These are phyloP conservation scores for Drosophila prosaltans DNA, from an alignment of 1,140 invertebrate species.

Conservation along the genomic window DNA sequence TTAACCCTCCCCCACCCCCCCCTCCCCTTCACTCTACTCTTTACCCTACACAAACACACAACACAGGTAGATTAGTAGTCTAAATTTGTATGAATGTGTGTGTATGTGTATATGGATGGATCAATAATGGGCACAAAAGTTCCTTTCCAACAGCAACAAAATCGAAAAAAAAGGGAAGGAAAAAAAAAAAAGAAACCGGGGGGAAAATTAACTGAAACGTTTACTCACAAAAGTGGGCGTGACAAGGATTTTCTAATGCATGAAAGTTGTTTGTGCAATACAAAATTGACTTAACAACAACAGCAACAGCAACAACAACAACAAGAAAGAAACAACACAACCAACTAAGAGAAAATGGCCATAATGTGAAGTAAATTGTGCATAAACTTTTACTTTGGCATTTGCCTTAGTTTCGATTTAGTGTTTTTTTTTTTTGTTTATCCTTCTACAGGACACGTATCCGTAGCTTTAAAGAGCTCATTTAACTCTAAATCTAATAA, in stretches of 20 bases:
- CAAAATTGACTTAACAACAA: slow-evolving; percentile 13
- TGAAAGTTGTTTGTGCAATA: slow-evolving; percentile 46
- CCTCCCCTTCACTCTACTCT: neutral
- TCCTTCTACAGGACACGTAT: too few species aligned
- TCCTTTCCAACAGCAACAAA: slow-evolving; percentile 48
- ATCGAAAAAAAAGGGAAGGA: slow-evolving; percentile 17
- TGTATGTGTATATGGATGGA: slow-evolving; percentile 47
- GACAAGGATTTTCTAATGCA: slow-evolving; percentile 50
- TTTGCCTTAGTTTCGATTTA: slow-evolving; percentile 43
- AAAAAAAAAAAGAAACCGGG: slow-evolving; percentile 38
- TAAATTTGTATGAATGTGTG: slow-evolving; percentile 27
- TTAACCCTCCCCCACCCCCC: slow-evolving; percentile 22
- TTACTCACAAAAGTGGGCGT: slow-evolving; percentile 42
- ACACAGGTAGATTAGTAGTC: slow-evolving; percentile 43
- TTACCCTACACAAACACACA: slow-evolving; percentile 4
- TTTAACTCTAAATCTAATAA: too few species aligned
- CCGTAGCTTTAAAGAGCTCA: too few species aligned
- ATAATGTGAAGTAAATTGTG: slow-evolving; percentile 74
- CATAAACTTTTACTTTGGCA: slow-evolving; percentile 59
- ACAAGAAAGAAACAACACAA: slow-evolving; percentile 42
- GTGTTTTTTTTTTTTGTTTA: slow-evolving; percentile 22
- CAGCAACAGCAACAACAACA: slow-evolving; percentile 43
- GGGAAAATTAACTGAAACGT: slow-evolving; percentile 52
- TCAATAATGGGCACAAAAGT: slow-evolving; percentile 77
- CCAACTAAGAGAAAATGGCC: slow-evolving; percentile 44